phyloP scores from a whole-genome alignment of 2,113 vertebrate species.

The Eclectus roratus region DNA sequence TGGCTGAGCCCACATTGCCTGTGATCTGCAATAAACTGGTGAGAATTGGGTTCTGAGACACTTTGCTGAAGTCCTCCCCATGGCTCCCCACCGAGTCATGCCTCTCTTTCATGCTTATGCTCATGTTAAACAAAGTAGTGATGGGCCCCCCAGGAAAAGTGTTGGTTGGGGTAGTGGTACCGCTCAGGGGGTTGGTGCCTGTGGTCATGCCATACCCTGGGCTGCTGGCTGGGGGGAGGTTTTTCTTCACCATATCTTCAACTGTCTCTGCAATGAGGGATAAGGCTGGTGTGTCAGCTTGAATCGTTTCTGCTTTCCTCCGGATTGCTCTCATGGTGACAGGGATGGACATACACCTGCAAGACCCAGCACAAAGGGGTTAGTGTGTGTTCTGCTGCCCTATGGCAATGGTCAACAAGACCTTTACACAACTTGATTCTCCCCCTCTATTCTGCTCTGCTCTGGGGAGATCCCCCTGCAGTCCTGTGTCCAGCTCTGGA shows the following conservation, averaged over 20 bases:
- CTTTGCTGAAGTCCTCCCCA: slow-evolving; percentile 95
- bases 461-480: not conserved
- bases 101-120: slow-evolving; percentile 84
- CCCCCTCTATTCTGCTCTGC: not conserved
- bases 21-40: slow-evolving; percentile 97
- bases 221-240: slow-evolving; percentile 92
- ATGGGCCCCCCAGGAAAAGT: slow-evolving; percentile 88
- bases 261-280: slow-evolving; percentile 97
- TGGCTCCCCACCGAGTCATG: slow-evolving; percentile 83
- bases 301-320: slow-evolving; percentile 97
- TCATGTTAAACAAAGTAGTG: slow-evolving; percentile 87
- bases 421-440: not conserved
- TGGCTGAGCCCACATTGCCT: slow-evolving; percentile 88
- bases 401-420: not conserved
- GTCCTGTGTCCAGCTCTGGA: not conserved
- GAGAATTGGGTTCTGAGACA: slow-evolving; percentile 97
- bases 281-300: slow-evolving; percentile 95
- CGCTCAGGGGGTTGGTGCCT: slow-evolving; percentile 84
- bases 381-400: not conserved
- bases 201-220: slow-evolving; percentile 92
- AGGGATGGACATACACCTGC: slow-evolving; percentile 97
- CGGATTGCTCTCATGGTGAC: slow-evolving; percentile 98
- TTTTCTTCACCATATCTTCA: slow-evolving; percentile 98
- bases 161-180: slow-evolving; percentile 88
- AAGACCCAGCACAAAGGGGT: slow-evolving; percentile 27